phyloP scores from a whole-genome alignment of 2,888 invertebrate species.

The Cecidostiba fungosa region DNA sequence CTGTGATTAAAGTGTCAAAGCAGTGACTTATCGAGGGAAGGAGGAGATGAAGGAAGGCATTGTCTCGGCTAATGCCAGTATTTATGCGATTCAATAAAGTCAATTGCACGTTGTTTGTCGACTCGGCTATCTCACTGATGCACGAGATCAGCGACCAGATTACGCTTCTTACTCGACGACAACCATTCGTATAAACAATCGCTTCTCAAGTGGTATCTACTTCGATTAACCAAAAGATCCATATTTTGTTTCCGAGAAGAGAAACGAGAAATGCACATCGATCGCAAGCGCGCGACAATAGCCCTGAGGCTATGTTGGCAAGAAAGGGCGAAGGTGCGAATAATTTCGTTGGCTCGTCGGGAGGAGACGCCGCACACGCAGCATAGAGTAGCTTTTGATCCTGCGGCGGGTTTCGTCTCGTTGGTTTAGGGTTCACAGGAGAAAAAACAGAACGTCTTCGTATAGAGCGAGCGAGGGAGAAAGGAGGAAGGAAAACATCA shows the following conservation, averaged over 20 bases:
- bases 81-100: conserved; percentile 54
- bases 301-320: conserved; percentile 4
- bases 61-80: conserved; percentile 50
- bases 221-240: not conserved
- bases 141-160: conserved; percentile 30
- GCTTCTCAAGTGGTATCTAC: not conserved
- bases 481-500: conserved; percentile 27
- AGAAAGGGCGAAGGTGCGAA: conserved; percentile 48
- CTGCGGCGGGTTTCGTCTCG: conserved; percentile 41
- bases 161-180: not conserved
- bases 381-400: conserved; percentile 27
- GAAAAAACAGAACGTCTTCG: conserved; percentile 38
- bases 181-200: conserved; percentile 19
- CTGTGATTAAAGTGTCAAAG: conserved; percentile 58
- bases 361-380: too few species aligned
- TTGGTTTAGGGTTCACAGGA: conserved; percentile 50
- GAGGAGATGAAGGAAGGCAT: conserved; percentile 27
- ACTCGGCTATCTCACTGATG: not conserved
- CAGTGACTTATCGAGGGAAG: conserved; percentile 54
- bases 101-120: conserved; percentile 20
- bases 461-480: not conserved
- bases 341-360: conserved; percentile 48
- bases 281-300: conserved; percentile 21
- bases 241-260: not conserved
- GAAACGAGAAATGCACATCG: not conserved